Evolutionary conservation across 2,888 invertebrate species (phyloP).

Genomic region (Helicoverpa assulta): DNA sequence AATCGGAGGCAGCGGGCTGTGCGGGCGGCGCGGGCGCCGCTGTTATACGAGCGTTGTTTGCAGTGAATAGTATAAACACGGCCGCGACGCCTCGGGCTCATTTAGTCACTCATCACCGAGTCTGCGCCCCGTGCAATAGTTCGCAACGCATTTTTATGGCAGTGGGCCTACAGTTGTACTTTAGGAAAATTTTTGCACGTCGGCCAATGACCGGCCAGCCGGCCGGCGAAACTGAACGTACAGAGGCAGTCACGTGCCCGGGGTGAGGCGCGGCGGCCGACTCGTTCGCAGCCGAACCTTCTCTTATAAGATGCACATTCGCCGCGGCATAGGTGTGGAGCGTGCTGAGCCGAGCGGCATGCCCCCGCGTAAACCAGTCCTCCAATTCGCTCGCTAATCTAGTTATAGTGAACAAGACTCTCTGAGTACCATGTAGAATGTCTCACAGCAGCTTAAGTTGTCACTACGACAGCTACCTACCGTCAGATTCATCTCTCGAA

Average conservation of each 20-base stretch:
- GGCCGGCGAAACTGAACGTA: constrained; percentile 84
- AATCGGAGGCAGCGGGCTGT: constrained; percentile 62
- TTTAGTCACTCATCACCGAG: constrained; percentile 75
- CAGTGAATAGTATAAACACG: constrained; percentile 76
- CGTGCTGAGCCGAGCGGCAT: constrained; percentile 85
- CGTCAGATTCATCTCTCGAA: constrained; percentile 87
- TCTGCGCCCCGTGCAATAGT: constrained; percentile 75
- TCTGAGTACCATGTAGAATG: constrained; percentile 89
- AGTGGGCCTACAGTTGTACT: constrained; percentile 77
- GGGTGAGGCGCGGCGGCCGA: constrained; percentile 89
- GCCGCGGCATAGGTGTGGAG: constrained; percentile 87
- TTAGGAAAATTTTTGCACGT: constrained; percentile 80
- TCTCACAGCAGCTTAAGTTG: constrained; percentile 89
- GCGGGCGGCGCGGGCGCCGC: constrained; percentile 71
- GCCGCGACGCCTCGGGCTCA: constrained; percentile 68
- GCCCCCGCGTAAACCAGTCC: constrained; percentile 79
- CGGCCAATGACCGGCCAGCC: constrained; percentile 88
- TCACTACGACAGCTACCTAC: constrained; percentile 88
- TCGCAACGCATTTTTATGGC: constrained; percentile 81
- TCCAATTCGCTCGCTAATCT: constrained; percentile 76
- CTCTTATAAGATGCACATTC: constrained; percentile 89
- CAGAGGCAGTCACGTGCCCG: constrained; percentile 89
- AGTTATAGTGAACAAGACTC: constrained; percentile 81
- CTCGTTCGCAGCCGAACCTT: constrained; percentile 85
- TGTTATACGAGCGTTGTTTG: constrained; percentile 81